Evolutionary conservation across 2,888 invertebrate species (phyloP).

Genomic region (Masnerella sp.): DNA sequence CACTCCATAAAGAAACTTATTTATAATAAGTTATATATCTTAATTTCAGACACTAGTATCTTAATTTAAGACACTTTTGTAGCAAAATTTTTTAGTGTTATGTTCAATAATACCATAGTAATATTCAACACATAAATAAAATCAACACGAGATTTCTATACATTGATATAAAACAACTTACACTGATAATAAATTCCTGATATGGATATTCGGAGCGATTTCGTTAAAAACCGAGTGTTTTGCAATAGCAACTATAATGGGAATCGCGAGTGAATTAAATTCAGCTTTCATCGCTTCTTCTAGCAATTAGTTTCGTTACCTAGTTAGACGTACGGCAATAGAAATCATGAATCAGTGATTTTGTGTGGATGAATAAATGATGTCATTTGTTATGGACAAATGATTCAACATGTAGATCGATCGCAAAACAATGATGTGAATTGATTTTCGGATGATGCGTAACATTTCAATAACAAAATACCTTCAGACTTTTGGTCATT

Average conservation of each 20-base stretch:
- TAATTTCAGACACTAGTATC: too few species aligned
- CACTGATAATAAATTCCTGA: too few species aligned
- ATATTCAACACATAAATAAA: too few species aligned
- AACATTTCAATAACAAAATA: too few species aligned
- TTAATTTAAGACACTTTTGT: too few species aligned
- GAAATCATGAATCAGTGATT: constrained; percentile 31
- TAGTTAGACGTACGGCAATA: constrained; percentile 26
- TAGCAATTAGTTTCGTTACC: constrained; percentile 40
- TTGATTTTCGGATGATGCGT: constrained; percentile 7
- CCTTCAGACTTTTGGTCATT: too few species aligned
- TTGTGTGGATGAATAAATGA: constrained; percentile 42
- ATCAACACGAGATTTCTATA: too few species aligned
- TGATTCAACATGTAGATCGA: constrained; percentile 52
- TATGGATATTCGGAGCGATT: constrained; percentile 37
- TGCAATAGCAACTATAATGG: constrained; percentile 31
- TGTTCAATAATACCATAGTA: too few species aligned
- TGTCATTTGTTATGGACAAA: constrained; percentile 50
- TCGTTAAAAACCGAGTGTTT: constrained; percentile 24
- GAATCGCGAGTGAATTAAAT: constrained; percentile 29
- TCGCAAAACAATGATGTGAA: constrained; percentile 19
- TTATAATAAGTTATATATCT: too few species aligned
- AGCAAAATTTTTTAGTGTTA: too few species aligned
- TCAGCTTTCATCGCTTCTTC: constrained; percentile 32
- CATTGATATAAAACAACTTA: neutral
- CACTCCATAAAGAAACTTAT: too few species aligned